Conservation (phyloP, 2,797 vertebrate species). For the Gallirallus australis region DNA sequence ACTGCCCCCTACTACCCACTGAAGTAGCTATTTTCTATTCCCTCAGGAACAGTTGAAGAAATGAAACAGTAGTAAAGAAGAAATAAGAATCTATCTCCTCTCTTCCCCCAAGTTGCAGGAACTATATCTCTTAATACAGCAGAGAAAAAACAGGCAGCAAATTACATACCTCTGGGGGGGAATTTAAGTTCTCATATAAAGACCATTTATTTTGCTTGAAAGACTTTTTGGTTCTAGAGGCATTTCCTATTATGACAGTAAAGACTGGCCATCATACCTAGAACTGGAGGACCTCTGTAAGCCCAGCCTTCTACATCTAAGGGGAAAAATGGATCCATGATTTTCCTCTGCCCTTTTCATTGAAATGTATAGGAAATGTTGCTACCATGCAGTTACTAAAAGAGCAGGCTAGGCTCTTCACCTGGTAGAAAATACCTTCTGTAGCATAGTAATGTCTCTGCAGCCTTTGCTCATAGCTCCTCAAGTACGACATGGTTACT, state of each 20-base stretch:
- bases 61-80: not conserved
- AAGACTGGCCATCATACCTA: not conserved
- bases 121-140: not conserved
- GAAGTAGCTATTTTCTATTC: not conserved
- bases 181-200: not conserved
- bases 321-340: not conserved
- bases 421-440: not conserved
- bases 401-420: not conserved
- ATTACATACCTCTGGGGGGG: not conserved
- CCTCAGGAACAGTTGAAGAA: not conserved
- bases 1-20: not conserved
- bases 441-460: not conserved
- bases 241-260: not conserved
- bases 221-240: not conserved
- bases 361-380: not conserved
- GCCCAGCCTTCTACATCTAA: not conserved
- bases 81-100: not conserved
- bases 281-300: not conserved
- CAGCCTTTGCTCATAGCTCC: not conserved
- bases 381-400: not conserved
- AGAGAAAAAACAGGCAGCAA: not conserved
- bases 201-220: not conserved
- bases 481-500: not conserved
- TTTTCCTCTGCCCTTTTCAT: not conserved
- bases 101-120: not conserved